Evolutionary conservation across 2,113 vertebrate genomes (phyloP).

Genomic region (Zosterops hypoxanthus): DNA sequence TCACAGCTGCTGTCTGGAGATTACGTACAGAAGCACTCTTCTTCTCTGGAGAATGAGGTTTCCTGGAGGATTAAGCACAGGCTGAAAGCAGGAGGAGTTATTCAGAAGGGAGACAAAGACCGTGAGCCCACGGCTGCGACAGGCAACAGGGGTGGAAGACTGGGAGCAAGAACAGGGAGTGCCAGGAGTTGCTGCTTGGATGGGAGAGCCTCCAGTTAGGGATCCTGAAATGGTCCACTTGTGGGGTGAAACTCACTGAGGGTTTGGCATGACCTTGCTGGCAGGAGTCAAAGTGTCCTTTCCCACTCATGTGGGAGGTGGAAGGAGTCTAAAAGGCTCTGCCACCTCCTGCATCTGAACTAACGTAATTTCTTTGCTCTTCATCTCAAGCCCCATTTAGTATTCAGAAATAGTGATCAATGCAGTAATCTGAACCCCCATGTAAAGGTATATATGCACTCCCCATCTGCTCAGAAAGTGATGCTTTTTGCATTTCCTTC

Average conservation of each 20-base stretch:
- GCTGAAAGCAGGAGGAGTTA: constrained; percentile 39
- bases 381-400: not conserved
- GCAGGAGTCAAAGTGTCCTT: not conserved
- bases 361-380: not conserved
- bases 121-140: not conserved
- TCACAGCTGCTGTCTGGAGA: constrained; percentile 70
- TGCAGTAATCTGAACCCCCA: not conserved
- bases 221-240: not conserved
- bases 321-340: not conserved
- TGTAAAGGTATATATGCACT: not conserved
- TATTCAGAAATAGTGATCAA: not conserved
- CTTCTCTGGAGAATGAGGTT: constrained; percentile 46
- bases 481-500: not conserved
- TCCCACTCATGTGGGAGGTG: not conserved
- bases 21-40: constrained; percentile 58
- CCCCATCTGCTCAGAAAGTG: not conserved
- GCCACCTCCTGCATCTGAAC: not conserved
- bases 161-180: not conserved
- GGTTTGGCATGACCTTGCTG: not conserved
- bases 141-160: not conserved
- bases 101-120: constrained; percentile 22
- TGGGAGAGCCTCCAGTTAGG: not conserved
- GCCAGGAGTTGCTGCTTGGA: not conserved
- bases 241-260: not conserved
- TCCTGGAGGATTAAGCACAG: constrained; percentile 58